Evolutionary conservation across 23 tunicate species (phyloP), one percentile per base, ranked within the genome.

Genomic region (Botrylloides violaceus): DNA sequence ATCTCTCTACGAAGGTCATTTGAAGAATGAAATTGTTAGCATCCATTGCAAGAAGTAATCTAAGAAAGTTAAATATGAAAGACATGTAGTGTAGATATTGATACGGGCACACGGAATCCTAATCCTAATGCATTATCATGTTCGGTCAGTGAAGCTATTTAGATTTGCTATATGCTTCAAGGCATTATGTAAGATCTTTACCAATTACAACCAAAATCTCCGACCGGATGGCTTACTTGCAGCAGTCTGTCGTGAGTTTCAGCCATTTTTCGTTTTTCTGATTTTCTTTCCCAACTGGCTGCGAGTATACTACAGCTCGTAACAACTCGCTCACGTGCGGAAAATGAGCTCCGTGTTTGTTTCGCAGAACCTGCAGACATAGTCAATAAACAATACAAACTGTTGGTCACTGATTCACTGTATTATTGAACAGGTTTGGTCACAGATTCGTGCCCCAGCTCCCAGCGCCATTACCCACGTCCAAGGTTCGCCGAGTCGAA

Each of bases 231-330:
- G n/a, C 60, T 57, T 80, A 87, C 95, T 82, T 80, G 83, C 86
- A 87, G 76, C 95, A 87, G 62, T 87, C 95, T 28, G 80, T 59
- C 2, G 95, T 87, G 3, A 87, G 79, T 24, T 76, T 80, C 20
- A 76, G 61, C 95, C 95, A 87, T 59, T 80, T 82, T 68, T 87
- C 80, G 24, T 36, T 61, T 5, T 80, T 72, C 62, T 80, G 80
- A 24, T 57, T 64, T 12, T 80, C 86, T 30, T 34, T 43, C n/a
- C 77, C 70, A 23, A 84, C 77, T n/a, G 72, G 70, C 49, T 71
- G 61, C 2, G 95, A 87, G 68, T 66, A 36, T 3, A 87, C 86
- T 34, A 84, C 80, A 24, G 75, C 71, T 28, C 71, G 60, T 79
- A 87, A 66, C 50, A 76, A 35, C 20, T 39, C 36, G 58, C 57